Evolutionary conservation across 2,888 invertebrate species (phyloP), one percentile per base, ranked within the genome.

Genomic region (Epistrophella euchroma): DNA sequence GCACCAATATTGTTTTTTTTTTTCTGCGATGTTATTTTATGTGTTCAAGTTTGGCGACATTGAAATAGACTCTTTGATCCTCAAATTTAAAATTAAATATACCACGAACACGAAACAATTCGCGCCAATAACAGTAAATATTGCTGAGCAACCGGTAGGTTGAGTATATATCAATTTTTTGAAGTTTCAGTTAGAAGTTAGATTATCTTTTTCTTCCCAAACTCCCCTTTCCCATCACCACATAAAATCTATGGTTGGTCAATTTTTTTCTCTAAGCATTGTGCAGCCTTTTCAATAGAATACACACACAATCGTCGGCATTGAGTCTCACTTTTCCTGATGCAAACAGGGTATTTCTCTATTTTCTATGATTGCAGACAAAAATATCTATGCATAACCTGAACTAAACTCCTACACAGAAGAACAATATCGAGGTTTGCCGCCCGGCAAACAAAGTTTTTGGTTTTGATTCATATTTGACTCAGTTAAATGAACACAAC

Each of bases 291-390:
- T 28, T 10, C 40, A 56, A 56, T 17, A 71, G 25, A 22, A 56
- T 25, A 17, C 52, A 62, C 43, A 32, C 52, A 47, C 60, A 70
- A 13, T 40, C 40, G 22, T 3, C 15, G n/a, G 40, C 68, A 45
- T 45, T 15, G 15, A 28, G 11, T 25, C n/a, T 55, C 35, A 62
- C 60, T 50, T 75, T 58, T 66, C 58, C 84, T 71, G 25, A 25
- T 25, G 68, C 77, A 83, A 78, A 68, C 50, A 64, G 37, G 70
- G 70, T 22, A 73, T 78, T 50, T 70, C 55, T 37, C 45, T 32
- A 43, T 52, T 45, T 55, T 55, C 25, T 22, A n/a, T 40, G 60
- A 66, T 75, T 80, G 75, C 52, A 75, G 79, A 32, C 2, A 52
- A 7, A 28, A 7, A 32, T 32, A 7, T 52, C 50, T 22, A 25